Base-by-base conservation (phyloP, 1,140 invertebrate species). In the Papilio dardanus region DNA sequence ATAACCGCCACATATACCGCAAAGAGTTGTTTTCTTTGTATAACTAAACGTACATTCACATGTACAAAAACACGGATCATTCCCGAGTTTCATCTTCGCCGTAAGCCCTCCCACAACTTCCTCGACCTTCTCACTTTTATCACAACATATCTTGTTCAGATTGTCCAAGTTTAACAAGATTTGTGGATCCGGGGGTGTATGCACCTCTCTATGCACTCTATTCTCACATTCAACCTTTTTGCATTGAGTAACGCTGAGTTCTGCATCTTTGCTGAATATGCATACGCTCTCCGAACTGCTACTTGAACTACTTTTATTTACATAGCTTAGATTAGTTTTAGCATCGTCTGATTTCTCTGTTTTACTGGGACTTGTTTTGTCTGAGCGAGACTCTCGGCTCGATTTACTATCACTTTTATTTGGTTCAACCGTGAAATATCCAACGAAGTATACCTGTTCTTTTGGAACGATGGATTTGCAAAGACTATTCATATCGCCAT, bases 1-100 rank as follows among this genome's bases (percentile, higher is more conserved):
- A 77, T 85, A 92, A 5, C 92, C 92, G 21, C 90, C 87, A 71
- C 92, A 93, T 21, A 92, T 78, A 10, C 79, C 77, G 71, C 92
- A 93, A 77, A 89, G 92, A 37, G 88, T 93, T 5, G 92, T 92
- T 73, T 88, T 89, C 76, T 88, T 92, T 19, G 74, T 82, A 79
- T 89, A 92, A 40, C 86, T 88, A 85, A 92, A 92, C 24, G 76
- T 84, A 81, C 92, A 93, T 83, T 92, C 88, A 74, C 92, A 93
- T 24, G 86, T 80, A 80, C 92, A 93, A 79, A 80, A 91, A 83
- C 92, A 93, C 68, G 86, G 86, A 76, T 89, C 80, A 7, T 84
- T 76, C 3, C 81, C 86, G 46, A 88, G 76, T 75, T 87, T 83
- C 80, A 90, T 79, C 40, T 88, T 85, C 12, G 86, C 84, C 67